Evolutionary conservation across 2,113 vertebrate genomes (phyloP).

Genomic region (Catharus fuscescens): DNA sequence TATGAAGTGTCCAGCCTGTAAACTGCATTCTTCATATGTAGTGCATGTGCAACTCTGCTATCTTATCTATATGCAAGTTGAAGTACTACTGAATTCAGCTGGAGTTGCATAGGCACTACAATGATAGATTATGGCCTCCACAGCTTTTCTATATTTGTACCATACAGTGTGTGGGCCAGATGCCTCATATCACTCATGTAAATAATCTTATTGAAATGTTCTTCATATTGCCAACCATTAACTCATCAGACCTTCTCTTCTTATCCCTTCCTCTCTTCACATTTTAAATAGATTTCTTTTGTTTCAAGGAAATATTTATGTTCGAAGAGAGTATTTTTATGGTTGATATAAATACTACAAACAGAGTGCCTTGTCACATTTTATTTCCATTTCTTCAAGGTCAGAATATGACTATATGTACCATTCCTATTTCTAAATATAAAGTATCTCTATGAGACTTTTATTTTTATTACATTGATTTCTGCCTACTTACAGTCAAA

Average conservation of each 20-base stretch:
- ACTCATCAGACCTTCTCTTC: slow-evolving; percentile 45
- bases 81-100: slow-evolving; percentile 22
- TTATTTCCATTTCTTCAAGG: slow-evolving; percentile 49
- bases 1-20: background rate
- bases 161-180: slow-evolving; percentile 23
- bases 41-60: background rate
- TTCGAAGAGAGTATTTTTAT: slow-evolving; percentile 25
- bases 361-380: background rate
- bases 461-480: slow-evolving; percentile 65
- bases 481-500: slow-evolving; percentile 36
- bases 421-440: slow-evolving; percentile 52
- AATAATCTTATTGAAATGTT: slow-evolving; percentile 46
- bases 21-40: background rate
- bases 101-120: background rate
- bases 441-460: slow-evolving; percentile 30
- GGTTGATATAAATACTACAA: slow-evolving; percentile 17
- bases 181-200: slow-evolving; percentile 39
- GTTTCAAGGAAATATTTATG: slow-evolving; percentile 49
- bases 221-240: slow-evolving; percentile 4
- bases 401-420: slow-evolving; percentile 46
- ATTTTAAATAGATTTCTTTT: slow-evolving; percentile 37
- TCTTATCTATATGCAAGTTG: slow-evolving; percentile 12
- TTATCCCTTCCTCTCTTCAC: slow-evolving; percentile 42
- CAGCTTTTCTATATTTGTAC: slow-evolving; percentile 55
- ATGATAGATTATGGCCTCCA: slow-evolving; percentile 51